A percentile compares a stretch with the other conserved stretches of the same genome.
Conservation (phyloP, 2,113 vertebrate genomes). For the Ahaetulla prasina region DNA sequence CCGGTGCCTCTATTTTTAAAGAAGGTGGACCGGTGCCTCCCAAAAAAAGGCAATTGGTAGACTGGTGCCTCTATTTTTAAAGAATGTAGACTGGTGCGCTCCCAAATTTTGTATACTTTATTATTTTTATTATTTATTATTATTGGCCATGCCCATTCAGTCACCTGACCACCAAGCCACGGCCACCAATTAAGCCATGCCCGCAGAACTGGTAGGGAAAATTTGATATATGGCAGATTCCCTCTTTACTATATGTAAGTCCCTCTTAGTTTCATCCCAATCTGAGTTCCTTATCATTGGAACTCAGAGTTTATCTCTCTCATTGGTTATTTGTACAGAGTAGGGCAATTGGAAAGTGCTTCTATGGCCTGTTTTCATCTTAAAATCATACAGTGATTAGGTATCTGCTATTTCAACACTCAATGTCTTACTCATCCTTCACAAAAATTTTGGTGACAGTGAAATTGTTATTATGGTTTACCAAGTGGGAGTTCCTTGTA, state of each 20-base stretch:
- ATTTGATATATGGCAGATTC: not conserved
- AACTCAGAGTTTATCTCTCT: not conserved
- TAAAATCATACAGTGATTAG: fast-evolving
- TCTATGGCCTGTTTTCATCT: not conserved
- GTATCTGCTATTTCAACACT: not conserved
- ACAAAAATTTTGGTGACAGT: not conserved
- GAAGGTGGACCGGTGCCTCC: too few relatives aligned
- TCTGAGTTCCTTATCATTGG: not conserved
- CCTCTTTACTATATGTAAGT: not conserved
- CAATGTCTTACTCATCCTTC: not conserved
- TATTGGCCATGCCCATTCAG: too few relatives aligned
- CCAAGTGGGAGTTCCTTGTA: not conserved
- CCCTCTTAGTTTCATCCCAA: not conserved
- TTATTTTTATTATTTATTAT: too few relatives aligned
- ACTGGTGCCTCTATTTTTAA: too few relatives aligned
- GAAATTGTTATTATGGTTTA: not conserved
- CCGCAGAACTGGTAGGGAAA: too few relatives aligned
- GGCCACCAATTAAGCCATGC: too few relatives aligned
- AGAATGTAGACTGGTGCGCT: too few relatives aligned
- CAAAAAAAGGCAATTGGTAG: too few relatives aligned
- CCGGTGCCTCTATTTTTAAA: too few relatives aligned
- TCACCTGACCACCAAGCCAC: too few relatives aligned
- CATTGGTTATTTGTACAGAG: not conserved
- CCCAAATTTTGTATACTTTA: too few relatives aligned
- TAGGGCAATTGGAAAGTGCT: not conserved